Evolutionary conservation across 2,797 vertebrate species (phyloP), one percentile per base, ranked within the genome.

Genomic region (Micromesistius poutassou): DNA sequence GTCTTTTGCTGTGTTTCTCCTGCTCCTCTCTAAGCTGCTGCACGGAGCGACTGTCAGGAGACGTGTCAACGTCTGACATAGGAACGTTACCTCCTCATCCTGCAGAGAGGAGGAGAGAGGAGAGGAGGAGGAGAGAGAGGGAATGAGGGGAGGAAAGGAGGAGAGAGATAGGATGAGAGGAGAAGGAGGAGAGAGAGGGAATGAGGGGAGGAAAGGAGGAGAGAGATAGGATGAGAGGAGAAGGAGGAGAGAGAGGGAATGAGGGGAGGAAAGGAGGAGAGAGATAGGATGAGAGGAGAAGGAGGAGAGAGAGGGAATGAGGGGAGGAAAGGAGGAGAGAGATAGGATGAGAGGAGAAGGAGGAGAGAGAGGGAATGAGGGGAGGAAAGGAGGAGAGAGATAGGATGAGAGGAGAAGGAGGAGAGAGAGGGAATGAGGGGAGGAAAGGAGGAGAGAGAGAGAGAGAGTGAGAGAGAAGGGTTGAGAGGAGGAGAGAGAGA

Each of bases 21-120:
- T 71, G 9, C 25, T 76, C 73, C 38, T 77, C 72, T 75, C 4
- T 28, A 12, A 2, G 0, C 77, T 71, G 66, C 77, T 0, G 74
- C n/a, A 13, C 83, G 83, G 19, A 87, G 90, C 86, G 80, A 85
- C 73, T 79, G 55, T 62, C 79, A 75, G 78, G 85, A 89, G 82
- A 81, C 85, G 80, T 75, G 76, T 80, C 68, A 78, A 84, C 85
- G 16, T 82, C 84, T 75, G 78, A 83, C 87, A 84, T 80, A 80
- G n/a, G 22, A 77, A 81, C 77, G 79, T 74, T 30, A 8, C 75
- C 81, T 82, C 89, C 80, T 85, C 81, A 83, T 87, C 77, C 78
- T 55, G 74, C 74, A 85, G 83, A 86, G 83, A 86, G 80, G 78
- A 79, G 30, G 6, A 50, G 38, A 50, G 16, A 14, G 50, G 50